Evolutionary conservation across 2,888 invertebrate species (phyloP).

Genomic region (Phortica okadai): DNA sequence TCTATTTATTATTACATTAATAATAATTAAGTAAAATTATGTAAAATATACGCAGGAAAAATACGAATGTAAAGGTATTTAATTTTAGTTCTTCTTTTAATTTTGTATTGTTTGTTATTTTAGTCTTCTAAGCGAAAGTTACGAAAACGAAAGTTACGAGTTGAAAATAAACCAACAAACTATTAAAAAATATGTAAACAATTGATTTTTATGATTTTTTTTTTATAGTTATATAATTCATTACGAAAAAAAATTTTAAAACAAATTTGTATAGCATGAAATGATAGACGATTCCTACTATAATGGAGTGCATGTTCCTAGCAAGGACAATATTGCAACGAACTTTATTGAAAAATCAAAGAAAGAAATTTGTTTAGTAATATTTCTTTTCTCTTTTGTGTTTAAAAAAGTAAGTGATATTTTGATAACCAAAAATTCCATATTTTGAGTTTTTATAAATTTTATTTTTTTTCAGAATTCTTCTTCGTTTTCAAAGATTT

Average conservation of each 20-base stretch:
- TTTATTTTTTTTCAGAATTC: neutral
- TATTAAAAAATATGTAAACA: neutral
- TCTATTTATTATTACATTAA: constrained; percentile 53
- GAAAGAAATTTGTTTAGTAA: no score
- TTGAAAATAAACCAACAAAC: neutral
- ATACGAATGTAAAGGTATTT: constrained; percentile 43
- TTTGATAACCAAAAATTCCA: no score
- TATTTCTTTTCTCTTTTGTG: no score
- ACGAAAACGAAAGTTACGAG: neutral
- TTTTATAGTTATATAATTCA: neutral
- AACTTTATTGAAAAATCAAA: no score
- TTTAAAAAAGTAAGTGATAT: no score
- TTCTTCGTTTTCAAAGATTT: neutral
- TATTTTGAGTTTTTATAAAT: neutral
- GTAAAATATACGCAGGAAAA: constrained; percentile 8
- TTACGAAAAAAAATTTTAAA: no score
- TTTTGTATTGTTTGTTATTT: constrained; percentile 65
- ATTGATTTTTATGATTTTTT: neutral
- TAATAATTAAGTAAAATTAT: constrained; percentile 17
- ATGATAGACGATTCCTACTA: no score
- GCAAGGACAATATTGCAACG: no score
- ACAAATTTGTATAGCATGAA: no score
- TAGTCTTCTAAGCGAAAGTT: constrained; percentile 52
- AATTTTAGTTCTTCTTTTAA: constrained; percentile 42
- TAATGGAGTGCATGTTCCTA: no score